These are phyloP conservation scores for Vireo griseus DNA, from an alignment of 2,797 vertebrate species.

Conservation along the genomic window DNA sequence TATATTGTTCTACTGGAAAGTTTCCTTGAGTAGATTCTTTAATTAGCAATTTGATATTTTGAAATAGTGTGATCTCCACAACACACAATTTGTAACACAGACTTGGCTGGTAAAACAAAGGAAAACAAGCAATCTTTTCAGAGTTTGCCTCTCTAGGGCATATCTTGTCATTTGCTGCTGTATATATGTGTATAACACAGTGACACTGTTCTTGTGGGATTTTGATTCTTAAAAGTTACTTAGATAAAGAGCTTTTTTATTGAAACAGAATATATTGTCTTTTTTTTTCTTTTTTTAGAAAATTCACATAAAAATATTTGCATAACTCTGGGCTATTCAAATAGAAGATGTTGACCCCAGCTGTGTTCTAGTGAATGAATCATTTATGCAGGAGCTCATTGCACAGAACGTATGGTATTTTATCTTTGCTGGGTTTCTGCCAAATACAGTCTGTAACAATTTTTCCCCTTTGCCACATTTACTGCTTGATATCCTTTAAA, in stretches of 20 bases:
- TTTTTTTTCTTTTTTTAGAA: neutral
- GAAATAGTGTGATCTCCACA: conserved; percentile 49
- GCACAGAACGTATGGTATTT: conserved; percentile 65
- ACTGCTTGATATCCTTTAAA: conserved; percentile 49
- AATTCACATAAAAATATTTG: conserved; percentile 42
- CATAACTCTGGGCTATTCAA: conserved; percentile 29
- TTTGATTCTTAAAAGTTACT: conserved; percentile 41
- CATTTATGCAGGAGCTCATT: conserved; percentile 41
- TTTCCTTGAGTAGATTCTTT: conserved; percentile 55
- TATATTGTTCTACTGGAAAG: conserved; percentile 57
- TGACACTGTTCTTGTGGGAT: conserved; percentile 37
- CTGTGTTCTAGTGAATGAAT: conserved; percentile 49
- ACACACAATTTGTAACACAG: conserved; percentile 36
- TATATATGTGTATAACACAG: neutral
- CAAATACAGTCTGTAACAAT: conserved; percentile 55
- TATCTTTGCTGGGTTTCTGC: conserved; percentile 53
- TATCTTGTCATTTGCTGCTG: conserved; percentile 50
- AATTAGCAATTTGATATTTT: conserved; percentile 64
- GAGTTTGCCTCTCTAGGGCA: conserved; percentile 44
- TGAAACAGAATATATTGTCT: neutral
- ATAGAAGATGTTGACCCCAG: conserved; percentile 38
- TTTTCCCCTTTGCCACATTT: conserved; percentile 59
- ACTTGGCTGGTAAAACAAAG: conserved; percentile 36
- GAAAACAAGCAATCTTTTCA: conserved; percentile 47
- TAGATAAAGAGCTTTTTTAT: conserved; percentile 13